Base-by-base conservation (phyloP, 2,797 vertebrate genomes). In the Muraenolepis orangiensis region DNA sequence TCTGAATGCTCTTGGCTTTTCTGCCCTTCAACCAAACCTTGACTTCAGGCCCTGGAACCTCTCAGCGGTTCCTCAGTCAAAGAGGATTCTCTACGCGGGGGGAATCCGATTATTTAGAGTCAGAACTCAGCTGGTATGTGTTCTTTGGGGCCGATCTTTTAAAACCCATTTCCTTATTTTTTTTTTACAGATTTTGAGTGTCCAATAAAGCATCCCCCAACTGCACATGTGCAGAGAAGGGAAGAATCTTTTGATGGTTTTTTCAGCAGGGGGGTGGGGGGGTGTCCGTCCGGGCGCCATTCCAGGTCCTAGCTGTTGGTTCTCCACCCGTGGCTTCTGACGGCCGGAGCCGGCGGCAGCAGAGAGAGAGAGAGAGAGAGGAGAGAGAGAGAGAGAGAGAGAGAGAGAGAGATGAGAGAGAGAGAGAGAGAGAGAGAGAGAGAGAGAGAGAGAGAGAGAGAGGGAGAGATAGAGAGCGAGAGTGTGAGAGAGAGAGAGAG, bases 231-330 rank as follows among this genome's bases (percentile, higher is more conserved):
- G 82, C 83, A 79, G 80, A 71, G 23, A 73, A 76, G 71, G 66
- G 73, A 57, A 10, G 34, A 72, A 76, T 80, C 79, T 6, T 87
- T 86, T 88, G 84, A 88, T 87, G 85, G 72, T 82, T 77, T 69
- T 68, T 67, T 75, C 67, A n/a, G n/a, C n/a, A n/a, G n/a, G n/a
- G n/a, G n/a, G n/a, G n/a, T n/a, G n/a, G n/a, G n/a, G 77, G 36
- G 64, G 23, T 72, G 70, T 78, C 78, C 82, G 86, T 83, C 84
- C 85, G 85, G 77, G 67, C 68, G 18, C 23, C 69, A 46, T 76
- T 64, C 61, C 74, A 42, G 66, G 66, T 30, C 64, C 64, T 16
- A 66, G 72, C 78, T 67, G 18, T 74, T 82, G 72, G 77, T 72
- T 80, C 67, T 86, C 79, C 78, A 79, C 83, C 40, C 40, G 40